Evolutionary conservation across 2,113 vertebrate genomes (phyloP), one percentile per base, ranked within the genome.

Genomic region (Peromyscus californicus): DNA sequence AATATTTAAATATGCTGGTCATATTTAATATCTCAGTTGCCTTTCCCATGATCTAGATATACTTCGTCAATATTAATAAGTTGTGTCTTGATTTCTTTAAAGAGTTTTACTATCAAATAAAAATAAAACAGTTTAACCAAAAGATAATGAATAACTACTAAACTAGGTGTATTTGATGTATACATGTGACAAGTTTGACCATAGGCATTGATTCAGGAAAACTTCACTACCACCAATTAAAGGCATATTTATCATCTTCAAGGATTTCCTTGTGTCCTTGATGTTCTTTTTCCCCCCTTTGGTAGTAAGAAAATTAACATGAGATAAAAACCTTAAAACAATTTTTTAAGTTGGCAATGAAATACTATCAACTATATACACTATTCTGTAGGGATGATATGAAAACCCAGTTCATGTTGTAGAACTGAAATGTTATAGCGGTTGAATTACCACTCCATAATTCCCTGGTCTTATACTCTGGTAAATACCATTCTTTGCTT

Each of bases 61-160:
- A 89, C 6, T 3, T 82, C 31, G 83, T 83, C 5, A 42, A 45
- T 88, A 51, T 17, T n/a, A 45, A 61, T 31, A 59, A 93, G 45
- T 45, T 93, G 31, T 87, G 78, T 89, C 82, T 72, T 87, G 45
- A 59, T 90, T 70, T 82, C 13, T 78, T 69, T 33, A 84, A 90
- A 85, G 51, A 70, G 21, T 63, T 89, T 78, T 59, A 82, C 12
- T 21, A n/a, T 36, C 12, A 57, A n/a, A 57, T 54, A 24, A 36
- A 80, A 22, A 54, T 33, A 82, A 70, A 78, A 78, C 63, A 79
- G 21, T 72, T 89, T 85, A 36, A 51, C 7, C 39, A 42, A 79
- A 69, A 11, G 16, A 48, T 42, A 69, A n/a, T n/a, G 51, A 16
- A 57, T 83, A 36, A 17, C 7, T 8, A 79, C 19, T 72, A 42